Evolutionary conservation across 2,888 invertebrate species (phyloP), one percentile per base, ranked within the genome.

Genomic region (Limnephilus lunatus): DNA sequence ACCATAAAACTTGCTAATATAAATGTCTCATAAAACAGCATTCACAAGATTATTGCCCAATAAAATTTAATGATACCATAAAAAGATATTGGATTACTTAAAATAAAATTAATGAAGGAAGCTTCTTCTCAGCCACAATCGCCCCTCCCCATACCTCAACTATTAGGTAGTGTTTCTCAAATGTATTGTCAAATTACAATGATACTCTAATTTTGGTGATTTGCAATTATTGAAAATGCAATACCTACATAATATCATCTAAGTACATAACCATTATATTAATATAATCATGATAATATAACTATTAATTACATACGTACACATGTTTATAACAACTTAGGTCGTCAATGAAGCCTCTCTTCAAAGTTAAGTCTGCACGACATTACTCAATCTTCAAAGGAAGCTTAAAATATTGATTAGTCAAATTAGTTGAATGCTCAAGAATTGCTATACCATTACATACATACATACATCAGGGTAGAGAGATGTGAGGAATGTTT

Each of bases 131-230:
- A 90, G 31, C 81, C 83, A 68, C 88, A 90, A 87, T 68, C 44
- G 35, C 9, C 32, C 53, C 90, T 68, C 9, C 32, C 53, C 90
- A 39, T 81, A 82, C 91, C 89, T 91, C 91, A 89, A 89, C 85
- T 89, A 87, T 83, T 31, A 68, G 48, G 80, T 85, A 89, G 53
- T 88, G 90, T 85, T 91, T 81, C 85, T 91, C 85, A 91, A 93
- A 91, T 91, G 93, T 93, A 93, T 93, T 93, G 93, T 93, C 93
- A 89, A 92, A 93, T 92, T 93, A 93, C 93, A 93, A 93, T 93
- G 93, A 93, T 93, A 93, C 93, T 92, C 93, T 93, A 93, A 93
- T 92, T 93, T 93, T 93, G 93, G 93, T 93, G 93, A 93, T 91
- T 93, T 93, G 90, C 93, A 93, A 92, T 93, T 92, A 92, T 93